Percentiles rank a stretch among this genome's conserved stretches.
Evolutionary conservation across 2,797 vertebrate species (phyloP).

Genomic region (Brachyrhaphis roseni): DNA sequence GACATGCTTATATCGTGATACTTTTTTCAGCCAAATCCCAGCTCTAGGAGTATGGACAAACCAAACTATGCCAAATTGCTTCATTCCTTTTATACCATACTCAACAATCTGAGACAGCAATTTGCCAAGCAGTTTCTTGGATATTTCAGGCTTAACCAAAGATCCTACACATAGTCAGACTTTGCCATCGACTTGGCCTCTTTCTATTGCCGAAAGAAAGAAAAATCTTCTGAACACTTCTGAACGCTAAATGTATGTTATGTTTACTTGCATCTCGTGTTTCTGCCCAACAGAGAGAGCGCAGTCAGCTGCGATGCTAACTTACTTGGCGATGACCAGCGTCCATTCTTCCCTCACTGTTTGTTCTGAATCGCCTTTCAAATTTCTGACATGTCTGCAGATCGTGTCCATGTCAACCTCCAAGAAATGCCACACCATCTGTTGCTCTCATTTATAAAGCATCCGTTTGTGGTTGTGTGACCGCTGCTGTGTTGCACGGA

Average conservation of each 20-base stretch:
- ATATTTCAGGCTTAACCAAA: not conserved
- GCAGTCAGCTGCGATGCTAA: slow-evolving; percentile 14
- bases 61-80: not conserved
- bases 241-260: not conserved
- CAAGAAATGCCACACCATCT: slow-evolving; percentile 52
- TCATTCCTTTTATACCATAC: too few relatives aligned
- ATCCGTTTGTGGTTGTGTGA: slow-evolving; percentile 40
- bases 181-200: not conserved
- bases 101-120: not conserved
- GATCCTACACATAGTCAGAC: not conserved
- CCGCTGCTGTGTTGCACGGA: slow-evolving; percentile 31
- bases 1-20: not conserved
- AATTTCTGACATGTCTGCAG: slow-evolving; percentile 39
- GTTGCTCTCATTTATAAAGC: slow-evolving; percentile 52
- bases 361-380: slow-evolving; percentile 43
- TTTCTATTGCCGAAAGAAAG: not conserved
- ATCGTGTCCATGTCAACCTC: slow-evolving; percentile 50
- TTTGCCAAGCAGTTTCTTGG: not conserved
- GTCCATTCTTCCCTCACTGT: slow-evolving; percentile 26
- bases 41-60: not conserved
- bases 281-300: slow-evolving; percentile 15
- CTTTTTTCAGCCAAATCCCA: not conserved
- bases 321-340: slow-evolving; percentile 19
- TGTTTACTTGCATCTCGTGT: slow-evolving; percentile 21
- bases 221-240: not conserved